Base-by-base conservation (phyloP, 2,797 vertebrate genomes). In the Synaphobranchus kaupii region DNA sequence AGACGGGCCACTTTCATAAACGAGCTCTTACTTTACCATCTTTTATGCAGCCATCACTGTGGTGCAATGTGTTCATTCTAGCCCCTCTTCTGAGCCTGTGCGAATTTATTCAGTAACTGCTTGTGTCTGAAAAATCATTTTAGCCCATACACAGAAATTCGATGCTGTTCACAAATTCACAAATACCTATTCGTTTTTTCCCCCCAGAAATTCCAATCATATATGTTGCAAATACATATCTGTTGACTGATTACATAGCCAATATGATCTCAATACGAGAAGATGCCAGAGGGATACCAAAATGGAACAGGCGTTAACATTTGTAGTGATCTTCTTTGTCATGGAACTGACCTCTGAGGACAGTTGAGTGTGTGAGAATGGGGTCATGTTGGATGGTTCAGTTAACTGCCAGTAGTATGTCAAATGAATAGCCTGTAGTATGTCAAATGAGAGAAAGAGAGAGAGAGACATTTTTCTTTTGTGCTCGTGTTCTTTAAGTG, bases 401-500 rank as follows among this genome's bases (percentile, higher is more conserved):
- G 31, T 39, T 68, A 20, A 85, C 22, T 85, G 39, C 12, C 58
- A 48, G 39, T 81, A 17, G 31, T n/a, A 56, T 85, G 58, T 63
- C 34, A 60, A 58, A 84, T 22, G 39, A 39, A 44, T 31, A 39
- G 39, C 12, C 58, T n/a, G 39, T 81, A 17, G 31, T n/a, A 56
- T 85, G 58, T 63, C 34, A 60, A 58, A 84, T 22, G 39, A 39
- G 28, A 20, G 54, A 84, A 6, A 60, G n/a, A 58, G 52, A 31
- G 48, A 78, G 47, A 78, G 31, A 76, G 47, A 86, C 9, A 0
- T 80, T 84, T 86, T 83, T 88, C 25, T 71, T 88, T 91, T 93
- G 92, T 90, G 90, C 92, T 90, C 88, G 90, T 89, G 86, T 93
- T 94, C 91, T 94, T 93, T 89, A 92, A 91, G 90, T 8, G 8